phyloP scores from a whole-genome alignment of 2,797 vertebrate genomes.

The Gymnothorax javanicus region DNA sequence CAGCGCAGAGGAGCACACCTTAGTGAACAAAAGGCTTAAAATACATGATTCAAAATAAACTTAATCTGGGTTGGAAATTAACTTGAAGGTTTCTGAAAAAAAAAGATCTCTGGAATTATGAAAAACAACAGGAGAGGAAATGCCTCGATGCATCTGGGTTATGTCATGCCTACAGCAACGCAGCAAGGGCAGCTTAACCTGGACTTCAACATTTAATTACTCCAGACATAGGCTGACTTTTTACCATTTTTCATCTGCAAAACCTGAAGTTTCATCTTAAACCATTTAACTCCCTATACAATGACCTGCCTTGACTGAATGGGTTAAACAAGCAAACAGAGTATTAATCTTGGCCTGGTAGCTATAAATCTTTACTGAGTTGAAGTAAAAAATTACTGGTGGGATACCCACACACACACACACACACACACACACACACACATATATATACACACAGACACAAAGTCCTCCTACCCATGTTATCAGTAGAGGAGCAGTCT shows the following conservation, averaged over 20 bases:
- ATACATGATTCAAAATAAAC: background rate
- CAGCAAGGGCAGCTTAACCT: background rate
- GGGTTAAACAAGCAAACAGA: background rate
- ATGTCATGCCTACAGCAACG: background rate
- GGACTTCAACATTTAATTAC: background rate
- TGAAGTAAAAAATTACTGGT: background rate
- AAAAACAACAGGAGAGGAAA: background rate
- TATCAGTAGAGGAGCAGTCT: background rate
- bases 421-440: slow-evolving; percentile 14
- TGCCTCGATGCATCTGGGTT: background rate
- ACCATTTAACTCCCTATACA: background rate
- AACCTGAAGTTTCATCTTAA: background rate
- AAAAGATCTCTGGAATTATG: background rate
- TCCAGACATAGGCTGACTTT: background rate
- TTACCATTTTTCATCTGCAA: background rate
- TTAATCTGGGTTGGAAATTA: background rate
- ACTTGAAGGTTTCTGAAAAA: background rate
- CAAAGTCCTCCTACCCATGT: background rate
- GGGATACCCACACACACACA: background rate
- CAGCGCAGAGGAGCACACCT: background rate
- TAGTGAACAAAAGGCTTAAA: background rate
- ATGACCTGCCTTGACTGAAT: background rate
- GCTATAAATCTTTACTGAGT: background rate
- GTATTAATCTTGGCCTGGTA: background rate
- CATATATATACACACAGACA: background rate